These are phyloP conservation scores for Platysteira castanea DNA, from an alignment of 2,113 vertebrate species.

Conservation along the genomic window DNA sequence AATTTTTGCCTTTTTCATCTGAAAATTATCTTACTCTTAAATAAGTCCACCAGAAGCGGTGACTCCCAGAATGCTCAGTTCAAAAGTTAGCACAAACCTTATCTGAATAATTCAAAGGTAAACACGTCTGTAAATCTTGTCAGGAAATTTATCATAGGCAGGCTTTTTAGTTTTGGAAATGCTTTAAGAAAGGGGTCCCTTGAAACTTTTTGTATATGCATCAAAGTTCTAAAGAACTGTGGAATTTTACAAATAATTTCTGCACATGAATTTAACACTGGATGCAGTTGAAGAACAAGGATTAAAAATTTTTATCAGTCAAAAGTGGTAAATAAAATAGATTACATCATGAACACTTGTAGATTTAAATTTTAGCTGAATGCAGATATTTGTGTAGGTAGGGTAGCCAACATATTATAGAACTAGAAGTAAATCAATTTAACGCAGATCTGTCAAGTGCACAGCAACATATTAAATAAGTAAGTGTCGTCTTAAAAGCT, in stretches of 20 bases:
- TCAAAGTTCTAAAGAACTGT: not conserved
- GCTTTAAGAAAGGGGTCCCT: not conserved
- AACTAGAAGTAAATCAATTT: not conserved
- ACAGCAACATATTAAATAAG: not conserved
- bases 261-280: not conserved
- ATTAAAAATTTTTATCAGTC: not conserved
- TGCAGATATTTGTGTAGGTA: not conserved
- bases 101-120: not conserved
- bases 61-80: not conserved
- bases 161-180: not conserved
- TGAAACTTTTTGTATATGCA: not conserved
- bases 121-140: not conserved
- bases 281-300: not conserved
- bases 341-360: not conserved
- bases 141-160: not conserved
- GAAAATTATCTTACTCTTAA: not conserved
- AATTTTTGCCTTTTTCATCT: not conserved
- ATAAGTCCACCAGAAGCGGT: not conserved
- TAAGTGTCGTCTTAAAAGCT: not conserved
- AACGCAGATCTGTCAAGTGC: not conserved
- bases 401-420: not conserved
- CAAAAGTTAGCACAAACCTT: not conserved
- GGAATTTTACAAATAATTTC: not conserved
- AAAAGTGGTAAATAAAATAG: not conserved
- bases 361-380: not conserved